Evolutionary conservation across 2,888 invertebrate species (phyloP).

Genomic region (Drosophila sordidula): DNA sequence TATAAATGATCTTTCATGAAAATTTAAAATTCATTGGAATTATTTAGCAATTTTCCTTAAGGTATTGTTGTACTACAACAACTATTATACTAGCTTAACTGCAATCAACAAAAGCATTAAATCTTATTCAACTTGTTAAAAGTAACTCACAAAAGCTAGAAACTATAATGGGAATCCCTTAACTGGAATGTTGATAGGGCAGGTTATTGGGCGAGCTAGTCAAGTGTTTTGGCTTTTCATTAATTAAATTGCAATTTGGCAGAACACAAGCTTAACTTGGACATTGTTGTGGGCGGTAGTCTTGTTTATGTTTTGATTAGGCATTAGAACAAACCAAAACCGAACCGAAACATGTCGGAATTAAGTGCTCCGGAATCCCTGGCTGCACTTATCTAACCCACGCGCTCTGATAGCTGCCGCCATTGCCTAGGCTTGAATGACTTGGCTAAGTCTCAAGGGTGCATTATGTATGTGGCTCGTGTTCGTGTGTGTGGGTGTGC

Average conservation of each 20-base stretch:
- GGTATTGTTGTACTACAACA: no score
- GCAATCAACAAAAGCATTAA: slow-evolving; percentile 9
- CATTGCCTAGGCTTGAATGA: slow-evolving; percentile 7
- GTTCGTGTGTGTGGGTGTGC: slow-evolving; percentile 5
- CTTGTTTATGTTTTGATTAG: slow-evolving; percentile 65
- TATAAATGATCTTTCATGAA: no score
- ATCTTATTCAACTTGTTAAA: slow-evolving; percentile 17
- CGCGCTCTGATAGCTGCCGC: background rate
- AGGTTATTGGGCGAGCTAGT: slow-evolving; percentile 14
- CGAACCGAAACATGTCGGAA: slow-evolving; percentile 58
- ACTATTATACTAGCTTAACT: no score
- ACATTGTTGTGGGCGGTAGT: slow-evolving; percentile 5
- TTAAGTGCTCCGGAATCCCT: slow-evolving; percentile 52
- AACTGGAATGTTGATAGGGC: slow-evolving; percentile 7
- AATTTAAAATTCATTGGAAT: no score
- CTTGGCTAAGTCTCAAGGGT: slow-evolving; percentile 61
- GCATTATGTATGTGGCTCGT: slow-evolving; percentile 55
- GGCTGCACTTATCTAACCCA: slow-evolving; percentile 29
- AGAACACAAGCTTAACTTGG: slow-evolving; percentile 12
- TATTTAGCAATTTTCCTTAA: no score
- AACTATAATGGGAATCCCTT: background rate
- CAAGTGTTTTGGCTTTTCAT: slow-evolving; percentile 64
- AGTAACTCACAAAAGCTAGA: background rate
- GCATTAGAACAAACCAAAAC: slow-evolving; percentile 52
- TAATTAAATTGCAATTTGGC: slow-evolving; percentile 63